Conservation (phyloP, 2,888 invertebrate genomes). For the Zeuzera pyrina region DNA sequence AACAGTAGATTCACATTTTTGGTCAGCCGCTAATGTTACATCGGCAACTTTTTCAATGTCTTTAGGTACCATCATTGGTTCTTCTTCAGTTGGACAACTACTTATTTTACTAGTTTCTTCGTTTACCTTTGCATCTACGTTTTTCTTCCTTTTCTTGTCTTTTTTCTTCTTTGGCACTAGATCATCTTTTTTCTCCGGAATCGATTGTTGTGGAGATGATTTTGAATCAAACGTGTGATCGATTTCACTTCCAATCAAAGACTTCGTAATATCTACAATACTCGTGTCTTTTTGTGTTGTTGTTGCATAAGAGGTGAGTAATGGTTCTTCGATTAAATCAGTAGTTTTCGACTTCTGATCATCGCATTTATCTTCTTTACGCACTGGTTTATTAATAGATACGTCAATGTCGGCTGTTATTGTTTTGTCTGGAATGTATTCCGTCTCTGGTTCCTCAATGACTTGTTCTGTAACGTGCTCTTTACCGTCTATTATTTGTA, state of each 20-base stretch:
- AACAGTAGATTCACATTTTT: not conserved
- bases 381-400: not conserved
- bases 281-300: not conserved
- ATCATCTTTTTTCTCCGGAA: conserved; percentile 13
- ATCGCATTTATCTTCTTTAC: not conserved
- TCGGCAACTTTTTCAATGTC: not conserved
- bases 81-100: too few species aligned
- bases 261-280: conserved; percentile 11
- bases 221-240: conserved; percentile 7
- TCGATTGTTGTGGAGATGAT: conserved; percentile 7
- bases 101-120: conserved; percentile 5
- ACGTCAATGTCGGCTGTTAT: conserved; percentile 38
- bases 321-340: conserved; percentile 3
- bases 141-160: too few species aligned
- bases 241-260: conserved; percentile 13
- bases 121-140: too few species aligned
- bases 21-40: not conserved
- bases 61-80: not conserved
- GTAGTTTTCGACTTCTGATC: conserved; percentile 4
- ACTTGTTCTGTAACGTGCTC: conserved; percentile 20
- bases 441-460: conserved; percentile 42
- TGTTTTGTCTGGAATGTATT: conserved; percentile 36
- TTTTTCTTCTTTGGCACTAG: conserved; percentile 14
- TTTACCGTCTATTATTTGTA: conserved; percentile 21
- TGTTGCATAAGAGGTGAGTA: not conserved